A percentile compares a stretch with the other conserved stretches of the same genome.
Evolutionary conservation across 1,140 invertebrate genomes (phyloP).

Genomic region (Musca vetustissima): DNA sequence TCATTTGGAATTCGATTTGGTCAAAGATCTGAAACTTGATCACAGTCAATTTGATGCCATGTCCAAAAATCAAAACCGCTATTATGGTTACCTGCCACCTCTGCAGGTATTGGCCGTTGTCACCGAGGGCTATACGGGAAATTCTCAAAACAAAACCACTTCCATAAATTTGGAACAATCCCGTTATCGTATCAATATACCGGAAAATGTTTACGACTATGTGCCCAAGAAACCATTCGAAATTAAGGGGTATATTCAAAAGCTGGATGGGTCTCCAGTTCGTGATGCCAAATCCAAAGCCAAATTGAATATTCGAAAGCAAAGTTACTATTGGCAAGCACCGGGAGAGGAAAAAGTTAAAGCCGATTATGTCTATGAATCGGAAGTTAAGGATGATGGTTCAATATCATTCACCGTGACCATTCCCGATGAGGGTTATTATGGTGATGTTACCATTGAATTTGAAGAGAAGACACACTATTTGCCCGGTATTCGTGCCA

Average conservation of each 20-base stretch:
- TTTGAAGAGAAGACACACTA: conserved; percentile 28
- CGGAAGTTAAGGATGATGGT: conserved; percentile 63
- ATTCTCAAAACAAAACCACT: conserved; percentile 75
- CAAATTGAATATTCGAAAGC: conserved; percentile 31
- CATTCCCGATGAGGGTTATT: conserved; percentile 26
- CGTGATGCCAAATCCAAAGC: conserved; percentile 64
- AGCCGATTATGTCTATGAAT: conserved; percentile 26
- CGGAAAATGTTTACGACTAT: conserved; percentile 80
- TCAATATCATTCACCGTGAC: conserved; percentile 68
- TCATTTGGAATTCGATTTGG: conserved; percentile 70
- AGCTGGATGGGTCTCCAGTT: conserved; percentile 70
- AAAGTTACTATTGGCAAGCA: not conserved
- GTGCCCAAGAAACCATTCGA: conserved; percentile 84
- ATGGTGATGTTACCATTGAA: conserved; percentile 23
- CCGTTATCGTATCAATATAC: conserved; percentile 79
- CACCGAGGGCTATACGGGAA: conserved; percentile 72
- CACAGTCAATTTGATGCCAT: not conserved
- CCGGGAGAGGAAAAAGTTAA: not conserved
- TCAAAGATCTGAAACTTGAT: conserved; percentile 56
- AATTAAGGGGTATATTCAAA: conserved; percentile 62
- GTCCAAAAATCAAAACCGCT: not conserved
- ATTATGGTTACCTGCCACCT: conserved; percentile 58
- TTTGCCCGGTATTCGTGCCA: not conserved
- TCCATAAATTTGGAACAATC: conserved; percentile 76
- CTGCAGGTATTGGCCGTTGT: conserved; percentile 73